Base-by-base conservation (phyloP, 2,113 vertebrate genomes). In the Addax nasomaculatus region DNA sequence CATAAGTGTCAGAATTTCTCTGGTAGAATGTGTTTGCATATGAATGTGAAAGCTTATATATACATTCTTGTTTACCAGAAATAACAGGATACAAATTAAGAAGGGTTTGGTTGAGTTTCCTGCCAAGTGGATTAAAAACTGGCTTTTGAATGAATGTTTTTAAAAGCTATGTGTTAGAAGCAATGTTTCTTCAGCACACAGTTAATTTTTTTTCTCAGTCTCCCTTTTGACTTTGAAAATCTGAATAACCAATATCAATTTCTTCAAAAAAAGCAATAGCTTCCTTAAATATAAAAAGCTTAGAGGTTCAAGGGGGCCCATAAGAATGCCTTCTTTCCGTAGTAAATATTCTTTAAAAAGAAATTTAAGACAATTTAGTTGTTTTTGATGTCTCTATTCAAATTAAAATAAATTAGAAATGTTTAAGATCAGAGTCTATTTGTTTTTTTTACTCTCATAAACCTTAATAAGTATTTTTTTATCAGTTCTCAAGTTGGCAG, bases 191-290 rank as follows among this genome's bases (percentile, higher is more conserved):
- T 95, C 39, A 85, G 39, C 9, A 62, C 23, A 85, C 4, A 70
- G 7, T 29, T 58, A 25, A 17, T 0, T 12, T 67, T n/a, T 95
- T 91, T 33, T 84, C 3, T 67, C 51, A 67, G 0, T 60, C 13
- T 76, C 14, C 30, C 87, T 91, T 95, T 96, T 58, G 79, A 89
- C n/a, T 89, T 85, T 94, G 89, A 89, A n/a, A 94, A 86, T 76
- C 4, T 83, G 21, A 45, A 80, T 92, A n/a, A 13, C 67, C 80
- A 62, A 58, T 79, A 87, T 3, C 17, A 95, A 62, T 79, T 91
- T 14, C 21, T 94, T 86, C 60, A n/a, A 89, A 6, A 43, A 89
- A 96, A 85, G 15, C 47, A 92, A 55, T 57, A 62, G 30, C 30
- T 93, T 70, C 45, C 58, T 89, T 83, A 95, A 78, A 83, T 73